A percentile compares a stretch with the other conserved stretches of the same genome.
Evolutionary conservation across 1,140 invertebrate species (phyloP).

Genomic region (Lepidurus apus): DNA sequence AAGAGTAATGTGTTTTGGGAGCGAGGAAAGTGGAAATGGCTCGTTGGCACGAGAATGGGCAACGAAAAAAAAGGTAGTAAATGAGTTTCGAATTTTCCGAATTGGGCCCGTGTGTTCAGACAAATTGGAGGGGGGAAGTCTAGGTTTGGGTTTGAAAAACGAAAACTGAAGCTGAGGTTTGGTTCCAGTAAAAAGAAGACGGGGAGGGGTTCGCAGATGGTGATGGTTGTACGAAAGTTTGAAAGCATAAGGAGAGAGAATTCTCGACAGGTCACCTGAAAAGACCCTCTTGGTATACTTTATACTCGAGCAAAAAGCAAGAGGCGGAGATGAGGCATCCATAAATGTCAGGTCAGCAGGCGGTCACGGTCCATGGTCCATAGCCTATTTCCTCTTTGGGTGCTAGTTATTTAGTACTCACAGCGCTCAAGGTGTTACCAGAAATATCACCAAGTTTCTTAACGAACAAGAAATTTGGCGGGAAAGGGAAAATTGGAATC

Average conservation of each 20-base stretch:
- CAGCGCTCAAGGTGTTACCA: background rate
- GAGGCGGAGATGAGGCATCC: slow-evolving; percentile 7
- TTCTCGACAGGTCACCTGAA: slow-evolving; percentile 10
- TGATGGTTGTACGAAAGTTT: background rate
- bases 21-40: slow-evolving; percentile 1
- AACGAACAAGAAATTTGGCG: background rate
- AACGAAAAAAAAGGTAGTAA: slow-evolving; percentile 5
- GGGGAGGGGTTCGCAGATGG: background rate
- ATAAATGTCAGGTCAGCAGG: slow-evolving; percentile 21
- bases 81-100: background rate
- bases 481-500: background rate
- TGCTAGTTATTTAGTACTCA: slow-evolving; percentile 5
- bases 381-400: background rate
- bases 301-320: background rate
- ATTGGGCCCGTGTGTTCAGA: slow-evolving; percentile 2
- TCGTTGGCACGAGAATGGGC: background rate
- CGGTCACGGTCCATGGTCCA: background rate
- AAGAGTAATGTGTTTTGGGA: background rate
- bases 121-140: slow-evolving; percentile 9
- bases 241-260: background rate
- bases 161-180: background rate
- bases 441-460: background rate
- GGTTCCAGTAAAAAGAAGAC: background rate
- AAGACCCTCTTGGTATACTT: background rate
- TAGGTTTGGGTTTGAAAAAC: background rate